Base-by-base conservation (phyloP, 2,888 invertebrate species). In the Philopedon plagiatum region DNA sequence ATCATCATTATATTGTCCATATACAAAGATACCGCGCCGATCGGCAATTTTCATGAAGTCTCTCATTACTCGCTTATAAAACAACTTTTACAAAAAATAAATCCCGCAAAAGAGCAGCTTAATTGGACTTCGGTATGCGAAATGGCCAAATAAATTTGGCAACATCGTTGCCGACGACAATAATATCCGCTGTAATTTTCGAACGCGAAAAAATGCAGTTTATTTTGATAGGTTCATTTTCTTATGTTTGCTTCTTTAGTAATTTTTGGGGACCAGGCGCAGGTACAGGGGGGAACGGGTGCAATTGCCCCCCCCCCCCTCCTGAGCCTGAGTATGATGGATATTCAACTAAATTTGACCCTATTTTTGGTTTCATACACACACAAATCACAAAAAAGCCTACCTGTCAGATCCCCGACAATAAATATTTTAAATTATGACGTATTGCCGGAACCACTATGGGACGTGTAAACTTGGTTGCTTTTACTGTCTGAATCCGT, bases 71-170 rank as follows among this genome's bases (percentile, higher is more conserved):
- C 60, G 64, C 29, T 58, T 71, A 58, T 51, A 65, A 64, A 64
- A 64, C 60, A 65, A 71, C 71, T 71, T 64, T 71, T 71, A 71
- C 64, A 44, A 64, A 64, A 64, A 71, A 71, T 60, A 71, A 71
- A 64, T 64, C 64, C 57, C 37, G 34, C 37, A 34, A 54, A 34
- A 57, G 51, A 41, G 34, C 56, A 21, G 44, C 51, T 49, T 71
- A 71, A 71, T 71, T 71, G 64, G 64, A 39, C 41, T 26, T 60
- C 15, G 18, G 41, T 44, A 39, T 60, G 21, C 11, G 44, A 19
- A 15, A 54, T 29, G 29, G 18, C 15, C 29, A 54, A 54, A 62
- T 61, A 61, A 68, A 68, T 60, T 61, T 56, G 51, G 26, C 60
- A 64, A 64, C 64, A 64, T 37, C 56, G 46, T 64, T 64, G 56